Base-by-base conservation (phyloP, 2,113 vertebrate species). In the Thinocorus orbignyianus region DNA sequence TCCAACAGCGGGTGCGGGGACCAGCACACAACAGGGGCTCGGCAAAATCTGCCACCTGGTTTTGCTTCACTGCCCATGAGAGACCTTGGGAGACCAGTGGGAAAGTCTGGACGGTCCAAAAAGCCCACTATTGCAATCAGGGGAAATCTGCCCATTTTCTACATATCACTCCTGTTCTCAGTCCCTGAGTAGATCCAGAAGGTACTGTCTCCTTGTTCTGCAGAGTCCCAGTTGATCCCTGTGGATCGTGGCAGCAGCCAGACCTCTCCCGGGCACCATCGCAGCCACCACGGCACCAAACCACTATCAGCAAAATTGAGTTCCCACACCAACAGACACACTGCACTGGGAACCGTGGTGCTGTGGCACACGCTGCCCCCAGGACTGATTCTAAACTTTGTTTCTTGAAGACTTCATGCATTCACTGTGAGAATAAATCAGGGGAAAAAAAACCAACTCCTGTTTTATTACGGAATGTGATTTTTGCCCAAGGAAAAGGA, bases 231-330 rank as follows among this genome's bases (percentile, higher is more conserved):
- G 28, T 0, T 0, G 2, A 33, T 15, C 62, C 68, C 33, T 26
- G 14, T 0, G 11, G 73, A 19, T 15, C 2, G 0, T 4, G 15
- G 68, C 44, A 68, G 11, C 3, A 1, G 2, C 58, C 16, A 9
- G 66, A 18, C 18, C 41, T 46, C 39, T 14, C 9, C 6, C 2
- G 2, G 51, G 65, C 52, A 33, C 42, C 11, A 0, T 19, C 22
- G 5, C 16, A 18, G 16, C 44, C 58, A 39, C 74, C 12, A 2
- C 1, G 33, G 33, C 51, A 41, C 39, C 19, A 4, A 23, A 26
- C 1, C 1, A 13, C 0, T 0, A 15, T 1, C 1, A 68, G 46
- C 66, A 69, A 41, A 54, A 14, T 0, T 2, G 9, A 81, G 19
- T 18, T 44, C 42, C 84, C 81, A 35, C 72, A 39, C 1, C 25